Evolutionary conservation across 2,888 invertebrate genomes (phyloP), one percentile per base, ranked within the genome.

Genomic region (Phasia obesa): DNA sequence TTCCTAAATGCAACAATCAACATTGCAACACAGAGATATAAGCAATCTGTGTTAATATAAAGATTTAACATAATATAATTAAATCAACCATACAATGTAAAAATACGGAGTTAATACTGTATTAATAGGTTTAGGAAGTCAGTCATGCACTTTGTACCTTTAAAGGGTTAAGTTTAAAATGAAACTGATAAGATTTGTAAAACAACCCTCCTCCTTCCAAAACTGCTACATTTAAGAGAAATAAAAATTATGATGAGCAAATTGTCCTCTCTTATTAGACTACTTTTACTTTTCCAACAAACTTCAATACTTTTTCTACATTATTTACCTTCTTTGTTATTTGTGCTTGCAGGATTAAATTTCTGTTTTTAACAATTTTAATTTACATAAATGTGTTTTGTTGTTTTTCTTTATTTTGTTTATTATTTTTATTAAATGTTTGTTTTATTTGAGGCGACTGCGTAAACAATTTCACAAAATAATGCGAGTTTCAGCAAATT

Each of bases 391-490:
- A 25, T 35, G 5, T 35, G n/a, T 53, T 51, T 67, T 38, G 25
- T 55, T 17, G 25, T 31, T 23, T 53, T 25, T 62, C 17, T 25
- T 44, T 65, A 5, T 17, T 7, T 51, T 59, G 19, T 59, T 74
- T 74, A 51, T 19, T 62, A 17, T 42, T 49, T 35, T 7, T 44
- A 27, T 1, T 17, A 21, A 47, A 15, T 23, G 17, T 4, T 49
- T 9, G 19, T 44, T 55, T 38, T 23, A 49, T 35, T 35, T 65
- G 35, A 67, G 53, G 67, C 67, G 69, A 3, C 60, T 69, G 76
- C 76, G 67, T 76, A 13, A 42, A 60, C 4, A 76, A 67, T 76
- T 67, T 13, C 6, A 21, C n/a, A 67, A 49, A n/a, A 44, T 38
- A 27, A 42, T 3, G 0, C 1, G 19, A 42, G 0, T 60, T 76